Percentiles rank a stretch among this genome's conserved stretches.
These are phyloP conservation scores for Anoura caudifer DNA, from an alignment of 2,113 vertebrate species.

Conservation along the genomic window DNA sequence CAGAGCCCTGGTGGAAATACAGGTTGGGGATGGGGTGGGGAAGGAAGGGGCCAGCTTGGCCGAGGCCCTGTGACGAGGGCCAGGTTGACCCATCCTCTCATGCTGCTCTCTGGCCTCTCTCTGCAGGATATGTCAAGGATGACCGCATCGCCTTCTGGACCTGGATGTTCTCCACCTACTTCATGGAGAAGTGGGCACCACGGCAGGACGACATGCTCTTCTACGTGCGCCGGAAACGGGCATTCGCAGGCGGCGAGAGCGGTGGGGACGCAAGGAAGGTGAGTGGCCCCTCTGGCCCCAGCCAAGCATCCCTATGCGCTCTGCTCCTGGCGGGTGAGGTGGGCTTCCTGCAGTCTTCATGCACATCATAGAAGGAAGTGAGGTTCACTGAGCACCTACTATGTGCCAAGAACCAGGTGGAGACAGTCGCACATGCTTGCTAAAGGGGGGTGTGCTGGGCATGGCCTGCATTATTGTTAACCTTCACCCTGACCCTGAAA, in stretches of 20 bases:
- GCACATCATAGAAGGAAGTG: rapidly evolving
- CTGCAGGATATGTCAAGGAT: slow-evolving; percentile 94
- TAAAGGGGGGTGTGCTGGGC: rapidly evolving
- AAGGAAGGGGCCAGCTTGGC: neutral
- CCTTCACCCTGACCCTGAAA: neutral
- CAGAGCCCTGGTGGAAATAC: neutral
- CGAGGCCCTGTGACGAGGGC: neutral
- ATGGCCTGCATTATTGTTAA: rapidly evolving
- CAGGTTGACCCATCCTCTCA: rapidly evolving
- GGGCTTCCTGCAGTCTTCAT: neutral
- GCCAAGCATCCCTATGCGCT: rapidly evolving
- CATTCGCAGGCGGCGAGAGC: slow-evolving; percentile 81
- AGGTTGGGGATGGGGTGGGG: neutral
- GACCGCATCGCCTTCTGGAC: slow-evolving; percentile 99
- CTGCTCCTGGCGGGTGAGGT: rapidly evolving
- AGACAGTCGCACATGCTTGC: rapidly evolving
- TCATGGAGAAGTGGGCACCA: slow-evolving; percentile 95
- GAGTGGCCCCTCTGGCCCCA: neutral
- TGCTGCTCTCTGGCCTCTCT: neutral
- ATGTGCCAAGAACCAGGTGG: rapidly evolving
- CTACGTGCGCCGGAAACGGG: slow-evolving; percentile 91
- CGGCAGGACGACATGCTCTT: slow-evolving; percentile 98
- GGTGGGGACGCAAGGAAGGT: slow-evolving; percentile 88
- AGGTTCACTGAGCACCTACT: rapidly evolving
- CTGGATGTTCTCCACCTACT: slow-evolving; percentile 99